Evolutionary conservation across 1,140 invertebrate species (phyloP).

Genomic region (Heliothis virescens): DNA sequence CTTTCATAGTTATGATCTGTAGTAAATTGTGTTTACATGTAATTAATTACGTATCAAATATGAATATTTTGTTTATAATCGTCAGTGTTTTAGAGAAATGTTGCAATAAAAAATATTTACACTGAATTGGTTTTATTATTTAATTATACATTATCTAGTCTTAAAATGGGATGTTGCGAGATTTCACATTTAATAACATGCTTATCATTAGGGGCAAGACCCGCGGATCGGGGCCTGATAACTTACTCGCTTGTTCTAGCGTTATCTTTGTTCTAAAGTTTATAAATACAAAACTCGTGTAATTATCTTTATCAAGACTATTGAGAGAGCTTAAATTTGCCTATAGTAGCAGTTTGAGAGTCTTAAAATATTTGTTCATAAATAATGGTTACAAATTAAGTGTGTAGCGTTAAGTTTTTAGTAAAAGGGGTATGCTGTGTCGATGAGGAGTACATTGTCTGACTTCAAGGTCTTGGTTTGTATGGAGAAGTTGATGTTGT

Average conservation of each 20-base stretch:
- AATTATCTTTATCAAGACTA: background rate
- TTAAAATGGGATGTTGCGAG: constrained; percentile 18
- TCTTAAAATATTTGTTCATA: constrained; percentile 10
- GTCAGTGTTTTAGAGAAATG: constrained; percentile 42
- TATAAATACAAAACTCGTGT: constrained; percentile 41
- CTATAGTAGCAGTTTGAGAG: background rate
- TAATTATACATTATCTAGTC: background rate
- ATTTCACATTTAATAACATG: constrained; percentile 31
- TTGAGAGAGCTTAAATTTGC: constrained; percentile 23
- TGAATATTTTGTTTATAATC: background rate
- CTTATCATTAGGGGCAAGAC: constrained; percentile 47
- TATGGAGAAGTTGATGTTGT: constrained; percentile 77
- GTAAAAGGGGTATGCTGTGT: constrained; percentile 77
- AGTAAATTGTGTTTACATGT: too few species aligned
- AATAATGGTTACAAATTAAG: background rate
- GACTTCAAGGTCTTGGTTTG: constrained; percentile 77
- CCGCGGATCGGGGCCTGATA: constrained; percentile 41
- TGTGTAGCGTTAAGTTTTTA: background rate
- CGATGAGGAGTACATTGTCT: constrained; percentile 75
- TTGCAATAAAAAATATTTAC: constrained; percentile 47
- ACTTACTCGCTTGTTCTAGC: background rate
- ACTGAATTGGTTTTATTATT: constrained; percentile 34
- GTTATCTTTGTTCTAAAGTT: constrained; percentile 33
- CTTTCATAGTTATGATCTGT: too few species aligned
- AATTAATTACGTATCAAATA: background rate